Conservation (phyloP, 2,888 invertebrate genomes). For the Petrophora chlorosata region DNA sequence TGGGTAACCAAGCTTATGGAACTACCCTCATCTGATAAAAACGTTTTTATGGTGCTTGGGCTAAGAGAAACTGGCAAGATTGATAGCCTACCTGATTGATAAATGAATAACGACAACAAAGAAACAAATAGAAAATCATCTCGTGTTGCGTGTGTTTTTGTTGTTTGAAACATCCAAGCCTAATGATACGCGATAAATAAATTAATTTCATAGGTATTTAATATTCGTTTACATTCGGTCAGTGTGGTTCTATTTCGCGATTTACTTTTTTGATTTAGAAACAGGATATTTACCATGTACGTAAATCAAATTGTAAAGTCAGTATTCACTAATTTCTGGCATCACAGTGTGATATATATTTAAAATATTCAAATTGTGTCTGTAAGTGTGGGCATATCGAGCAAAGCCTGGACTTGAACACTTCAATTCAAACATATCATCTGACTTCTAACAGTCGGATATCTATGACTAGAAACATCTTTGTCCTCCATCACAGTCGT, state of each 20-base stretch:
- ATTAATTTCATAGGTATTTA: too few relatives aligned
- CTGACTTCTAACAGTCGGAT: slow-evolving; percentile 22
- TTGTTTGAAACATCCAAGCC: too few relatives aligned
- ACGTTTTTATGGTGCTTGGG: slow-evolving; percentile 4
- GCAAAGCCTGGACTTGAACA: not conserved
- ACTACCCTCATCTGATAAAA: slow-evolving; percentile 18
- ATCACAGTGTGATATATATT: too few relatives aligned
- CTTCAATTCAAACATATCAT: slow-evolving; percentile 7
- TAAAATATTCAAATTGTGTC: not conserved
- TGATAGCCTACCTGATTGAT: slow-evolving; percentile 16
- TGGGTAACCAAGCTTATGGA: slow-evolving; percentile 8
- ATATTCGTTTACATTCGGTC: too few relatives aligned
- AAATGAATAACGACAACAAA: slow-evolving; percentile 2
- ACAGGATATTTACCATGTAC: too few relatives aligned
- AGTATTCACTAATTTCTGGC: too few relatives aligned
- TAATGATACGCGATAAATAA: too few relatives aligned
- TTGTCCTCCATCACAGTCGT: slow-evolving; percentile 26
- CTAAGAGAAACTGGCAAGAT: slow-evolving; percentile 12
- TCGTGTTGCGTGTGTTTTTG: too few relatives aligned
- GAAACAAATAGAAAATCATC: too few relatives aligned
- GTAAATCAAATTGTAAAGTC: too few relatives aligned
- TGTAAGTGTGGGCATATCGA: not conserved
- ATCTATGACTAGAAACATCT: slow-evolving; percentile 20
- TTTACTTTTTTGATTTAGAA: too few relatives aligned
- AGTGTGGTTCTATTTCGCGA: too few relatives aligned